Evolutionary conservation across 2,113 vertebrate genomes (phyloP), one percentile per base, ranked within the genome.

Genomic region (Eretmochelys imbricata): DNA sequence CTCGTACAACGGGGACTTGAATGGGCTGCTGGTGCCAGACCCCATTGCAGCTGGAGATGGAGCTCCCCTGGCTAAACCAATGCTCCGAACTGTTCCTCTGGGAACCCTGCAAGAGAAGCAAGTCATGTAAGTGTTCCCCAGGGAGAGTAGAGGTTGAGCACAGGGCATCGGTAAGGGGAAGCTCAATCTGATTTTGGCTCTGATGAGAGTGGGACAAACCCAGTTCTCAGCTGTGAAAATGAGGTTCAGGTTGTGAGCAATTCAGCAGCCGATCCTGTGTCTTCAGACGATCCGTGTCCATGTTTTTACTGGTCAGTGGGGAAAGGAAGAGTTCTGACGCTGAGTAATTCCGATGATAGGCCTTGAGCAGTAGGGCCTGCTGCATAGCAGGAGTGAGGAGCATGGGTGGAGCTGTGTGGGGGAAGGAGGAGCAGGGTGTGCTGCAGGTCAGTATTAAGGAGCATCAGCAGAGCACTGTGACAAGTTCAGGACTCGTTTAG

Each of bases 1-100:
- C 4, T 98, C 99, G 0, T 99, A 99, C 62, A 99, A 99, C 46
- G 99, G 99, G 87, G 99, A 99, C 90, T 98, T 99, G 91, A 99
- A 99, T 35, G 99, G 99, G 1, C 98, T 99, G 85, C 96, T 99
- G 97, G 99, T 99, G 91, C 98, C 98, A 22, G 99, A 99, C 6
- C 97, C 99, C 62, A 96, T 99, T 1, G 98, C 97, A 78, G 93
- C 96, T 0, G 98, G 98, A 50, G 99, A 99, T 92, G 97, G 97
- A 85, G 94, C 98, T 17, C 79, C 98, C 51, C 88, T 99, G 97
- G 96, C 97, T 25, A 99, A 99, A 80, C 94, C 98, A 5, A 95
- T 97, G 90, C 94, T 98, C 90, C 98, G 98, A 59, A 98, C 97
- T 89, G 94, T 98, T 94, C 98, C 99, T 24, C 98, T 98, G 82